phyloP scores from a whole-genome alignment of 2,888 invertebrate genomes.

The Flexamia atlantica region DNA sequence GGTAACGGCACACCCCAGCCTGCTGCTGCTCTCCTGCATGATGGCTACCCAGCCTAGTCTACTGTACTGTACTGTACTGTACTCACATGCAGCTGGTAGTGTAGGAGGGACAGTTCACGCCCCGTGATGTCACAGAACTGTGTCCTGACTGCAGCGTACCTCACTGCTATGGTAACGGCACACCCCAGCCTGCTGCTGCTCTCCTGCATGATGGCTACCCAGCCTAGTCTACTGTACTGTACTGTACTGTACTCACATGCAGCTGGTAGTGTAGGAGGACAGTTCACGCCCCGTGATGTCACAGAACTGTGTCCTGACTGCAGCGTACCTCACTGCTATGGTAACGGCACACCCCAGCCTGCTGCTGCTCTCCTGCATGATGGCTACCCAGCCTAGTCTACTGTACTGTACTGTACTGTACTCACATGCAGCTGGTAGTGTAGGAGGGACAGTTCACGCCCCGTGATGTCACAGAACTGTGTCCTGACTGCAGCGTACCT shows the following conservation, averaged over 20 bases:
- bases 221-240: no score
- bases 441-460: slow-evolving; percentile 88
- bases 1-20: slow-evolving; percentile 84
- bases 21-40: slow-evolving; percentile 75
- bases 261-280: slow-evolving; percentile 96
- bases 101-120: slow-evolving; percentile 90
- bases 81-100: slow-evolving; percentile 92
- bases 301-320: slow-evolving; percentile 91
- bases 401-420: slow-evolving; percentile 30
- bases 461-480: slow-evolving; percentile 87
- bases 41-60: slow-evolving; percentile 90
- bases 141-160: slow-evolving; percentile 91
- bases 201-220: slow-evolving; percentile 84
- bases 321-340: slow-evolving; percentile 93
- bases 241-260: slow-evolving; percentile 78
- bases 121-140: slow-evolving; percentile 87
- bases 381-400: slow-evolving; percentile 78
- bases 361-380: slow-evolving; percentile 74
- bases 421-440: slow-evolving; percentile 94
- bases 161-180: slow-evolving; percentile 88
- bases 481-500: slow-evolving; percentile 91
- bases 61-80: no score
- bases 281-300: slow-evolving; percentile 82
- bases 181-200: slow-evolving; percentile 79
- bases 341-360: slow-evolving; percentile 84